Conservation (phyloP, 2,113 vertebrate genomes). For the Struthidea cinerea region DNA sequence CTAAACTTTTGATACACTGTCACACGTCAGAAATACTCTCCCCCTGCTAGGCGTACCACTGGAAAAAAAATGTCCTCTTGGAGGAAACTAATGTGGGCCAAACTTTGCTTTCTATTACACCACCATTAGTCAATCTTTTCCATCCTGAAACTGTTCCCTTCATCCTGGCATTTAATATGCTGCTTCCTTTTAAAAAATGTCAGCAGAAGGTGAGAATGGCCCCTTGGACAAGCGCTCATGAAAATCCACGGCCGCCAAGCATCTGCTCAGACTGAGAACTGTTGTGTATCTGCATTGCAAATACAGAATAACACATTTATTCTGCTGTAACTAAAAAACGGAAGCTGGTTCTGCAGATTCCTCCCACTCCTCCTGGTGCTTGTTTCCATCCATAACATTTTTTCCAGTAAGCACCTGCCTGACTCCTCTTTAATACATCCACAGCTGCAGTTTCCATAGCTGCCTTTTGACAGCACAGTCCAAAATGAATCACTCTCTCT, state of each 20-base stretch:
- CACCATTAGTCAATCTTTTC: slow-evolving; percentile 23
- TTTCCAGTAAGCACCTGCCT: slow-evolving; percentile 62
- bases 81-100: not conserved
- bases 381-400: slow-evolving; percentile 58
- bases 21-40: not conserved
- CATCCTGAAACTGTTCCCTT: slow-evolving; percentile 19
- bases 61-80: not conserved
- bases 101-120: slow-evolving; percentile 55
- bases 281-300: slow-evolving; percentile 53
- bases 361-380: slow-evolving; percentile 58
- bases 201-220: not conserved
- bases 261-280: not conserved
- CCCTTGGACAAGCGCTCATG: not conserved
- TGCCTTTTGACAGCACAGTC: slow-evolving; percentile 36
- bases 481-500: slow-evolving; percentile 47
- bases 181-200: not conserved
- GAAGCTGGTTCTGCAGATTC: slow-evolving; percentile 54
- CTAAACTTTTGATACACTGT: not conserved
- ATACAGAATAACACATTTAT: slow-evolving; percentile 44
- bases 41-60: not conserved
- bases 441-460: slow-evolving; percentile 61
- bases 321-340: slow-evolving; percentile 35
- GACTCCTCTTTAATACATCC: slow-evolving; percentile 51
- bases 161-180: not conserved
- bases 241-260: not conserved